Evolutionary conservation across 2,888 invertebrate genomes (phyloP).

Genomic region (Orthonychiurus folsomi): DNA sequence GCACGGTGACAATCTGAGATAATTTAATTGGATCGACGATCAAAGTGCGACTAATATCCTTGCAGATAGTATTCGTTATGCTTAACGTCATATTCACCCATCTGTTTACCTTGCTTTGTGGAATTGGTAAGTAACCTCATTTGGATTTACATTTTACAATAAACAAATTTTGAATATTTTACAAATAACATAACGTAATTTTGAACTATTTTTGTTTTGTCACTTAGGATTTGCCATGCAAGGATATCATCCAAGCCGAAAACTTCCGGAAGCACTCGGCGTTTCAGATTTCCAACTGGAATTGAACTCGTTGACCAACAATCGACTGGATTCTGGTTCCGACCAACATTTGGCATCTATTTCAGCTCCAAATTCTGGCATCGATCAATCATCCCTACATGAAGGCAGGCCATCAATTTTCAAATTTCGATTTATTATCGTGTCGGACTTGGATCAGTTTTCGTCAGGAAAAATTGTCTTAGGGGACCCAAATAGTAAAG

Average conservation of each 20-base stretch:
- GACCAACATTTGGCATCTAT: neutral
- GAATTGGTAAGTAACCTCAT: neutral
- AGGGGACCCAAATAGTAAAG: slow-evolving; percentile 13
- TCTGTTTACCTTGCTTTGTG: neutral
- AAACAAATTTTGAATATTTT: neutral
- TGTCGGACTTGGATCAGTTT: slow-evolving; percentile 9
- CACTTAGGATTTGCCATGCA: neutral
- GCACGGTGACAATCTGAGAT: too few species aligned
- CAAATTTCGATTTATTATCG: slow-evolving; percentile 8
- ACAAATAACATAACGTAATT: neutral
- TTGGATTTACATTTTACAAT: too few species aligned
- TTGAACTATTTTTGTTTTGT: neutral
- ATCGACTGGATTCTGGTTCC: too few species aligned
- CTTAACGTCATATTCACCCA: too few species aligned
- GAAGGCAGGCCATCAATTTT: slow-evolving; percentile 7
- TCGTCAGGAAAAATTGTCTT: neutral
- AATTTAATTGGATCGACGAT: too few species aligned
- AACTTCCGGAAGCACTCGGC: neutral
- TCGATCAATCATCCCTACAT: too few species aligned
- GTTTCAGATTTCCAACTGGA: too few species aligned
- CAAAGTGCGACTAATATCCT: too few species aligned
- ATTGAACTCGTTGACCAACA: too few species aligned
- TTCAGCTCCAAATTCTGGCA: neutral
- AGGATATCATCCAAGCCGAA: neutral
- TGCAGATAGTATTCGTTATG: too few species aligned